Evolutionary conservation across 2,113 vertebrate species (phyloP), one percentile per base, ranked within the genome.

Genomic region (Tursiops truncatus): DNA sequence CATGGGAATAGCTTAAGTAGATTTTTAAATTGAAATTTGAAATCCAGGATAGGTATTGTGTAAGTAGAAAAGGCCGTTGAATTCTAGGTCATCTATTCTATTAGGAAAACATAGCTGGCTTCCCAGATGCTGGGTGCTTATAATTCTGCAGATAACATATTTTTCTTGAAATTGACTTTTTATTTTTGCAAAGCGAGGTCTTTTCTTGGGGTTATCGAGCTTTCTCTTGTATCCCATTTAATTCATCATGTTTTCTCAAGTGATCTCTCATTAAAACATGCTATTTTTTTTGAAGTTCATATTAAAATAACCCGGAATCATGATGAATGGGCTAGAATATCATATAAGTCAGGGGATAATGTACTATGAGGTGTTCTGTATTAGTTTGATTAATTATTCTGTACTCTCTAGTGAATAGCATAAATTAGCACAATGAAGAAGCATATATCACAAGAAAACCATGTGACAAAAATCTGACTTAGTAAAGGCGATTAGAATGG

Each of bases 191-290:
- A 58, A 50, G n/a, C 5, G 20, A 50, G 18, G 84, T 56, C 31
- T 97, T 97, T 80, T 77, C 94, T 74, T 33, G 44, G 79, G 31
- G 12, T n/a, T 74, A 3, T 7, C 62, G 38, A n/a, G 93, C 3
- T 33, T 41, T 50, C 4, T 80, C 11, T 28, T 1, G 8, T 50
- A 56, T 25, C 44, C 23, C 53, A 44, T 90, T 41, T 47, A 1
- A 91, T 94, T 63, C 56, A 67, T 95, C 83, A 73, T 44, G 70
- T 94, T 79, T 80, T 62, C 90, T 76, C 82, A 21, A 63, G 90
- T 20, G 90, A 8, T 76, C 20, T 47, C 41, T 97, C 95, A 96
- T 94, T n/a, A 92, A 9, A 92, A 77, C 70, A 1, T 3, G 2
- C 17, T 60, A 0, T 96, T 92, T 38, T 50, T 60, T 62, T 95